These are phyloP conservation scores for Zalophus californianus DNA, from an alignment of 2,797 vertebrate genomes.

Conservation along the genomic window DNA sequence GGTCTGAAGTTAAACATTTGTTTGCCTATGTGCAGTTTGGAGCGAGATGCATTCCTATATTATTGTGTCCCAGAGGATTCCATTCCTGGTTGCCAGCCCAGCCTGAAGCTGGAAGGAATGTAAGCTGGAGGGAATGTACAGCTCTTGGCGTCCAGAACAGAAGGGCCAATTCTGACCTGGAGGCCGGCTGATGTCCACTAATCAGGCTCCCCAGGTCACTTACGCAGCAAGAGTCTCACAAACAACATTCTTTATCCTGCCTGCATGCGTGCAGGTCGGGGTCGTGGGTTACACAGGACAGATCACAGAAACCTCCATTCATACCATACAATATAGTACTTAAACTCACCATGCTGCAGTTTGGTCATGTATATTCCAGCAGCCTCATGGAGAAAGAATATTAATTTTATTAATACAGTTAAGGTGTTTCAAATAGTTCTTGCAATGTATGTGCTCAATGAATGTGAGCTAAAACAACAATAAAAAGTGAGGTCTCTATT, in stretches of 20 bases:
- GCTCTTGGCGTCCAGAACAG: neutral
- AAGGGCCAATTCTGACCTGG: neutral
- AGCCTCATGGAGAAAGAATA: neutral
- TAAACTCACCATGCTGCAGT: neutral
- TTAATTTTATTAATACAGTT: constrained; percentile 9
- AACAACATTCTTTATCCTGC: neutral
- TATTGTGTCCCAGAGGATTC: neutral
- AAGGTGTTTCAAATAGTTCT: neutral
- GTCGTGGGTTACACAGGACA: neutral
- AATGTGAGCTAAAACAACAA: constrained; percentile 3
- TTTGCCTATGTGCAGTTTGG: neutral
- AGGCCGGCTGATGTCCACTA: neutral
- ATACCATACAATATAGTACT: neutral
- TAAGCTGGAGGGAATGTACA: neutral
- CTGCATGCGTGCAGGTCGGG: fast-evolving
- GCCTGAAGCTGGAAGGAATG: neutral
- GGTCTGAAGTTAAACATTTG: neutral
- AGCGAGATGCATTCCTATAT: neutral
- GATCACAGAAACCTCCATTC: neutral
- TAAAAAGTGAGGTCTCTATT: neutral
- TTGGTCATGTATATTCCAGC: neutral
- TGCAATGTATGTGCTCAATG: neutral
- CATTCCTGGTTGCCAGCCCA: neutral
- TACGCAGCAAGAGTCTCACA: neutral
- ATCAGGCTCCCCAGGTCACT: neutral